phyloP scores from a whole-genome alignment of 2,797 vertebrate species.

The Myotis planiceps region DNA sequence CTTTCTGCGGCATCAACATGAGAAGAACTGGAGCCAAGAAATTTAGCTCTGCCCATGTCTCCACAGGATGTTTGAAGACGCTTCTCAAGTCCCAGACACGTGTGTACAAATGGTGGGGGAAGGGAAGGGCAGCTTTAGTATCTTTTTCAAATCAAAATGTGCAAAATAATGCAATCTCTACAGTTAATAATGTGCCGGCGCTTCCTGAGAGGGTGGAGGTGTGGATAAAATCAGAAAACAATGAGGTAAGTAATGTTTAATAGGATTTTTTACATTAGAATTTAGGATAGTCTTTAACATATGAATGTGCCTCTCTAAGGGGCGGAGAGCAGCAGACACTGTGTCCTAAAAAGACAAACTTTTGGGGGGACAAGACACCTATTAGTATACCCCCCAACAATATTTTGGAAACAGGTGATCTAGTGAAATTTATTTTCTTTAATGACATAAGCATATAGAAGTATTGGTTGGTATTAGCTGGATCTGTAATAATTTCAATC shows the following conservation, averaged over 20 bases:
- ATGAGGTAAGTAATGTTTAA: neutral
- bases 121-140: too few species aligned
- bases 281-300: constrained; percentile 6
- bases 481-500: neutral
- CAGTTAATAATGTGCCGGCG: neutral
- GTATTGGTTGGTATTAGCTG: neutral
- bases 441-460: neutral
- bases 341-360: neutral
- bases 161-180: neutral
- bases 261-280: neutral
- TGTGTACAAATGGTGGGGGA: neutral
- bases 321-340: neutral
- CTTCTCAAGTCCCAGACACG: neutral
- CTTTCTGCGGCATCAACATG: constrained; percentile 40
- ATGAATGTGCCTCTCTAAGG: neutral
- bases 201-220: neutral
- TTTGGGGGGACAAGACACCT: neutral
- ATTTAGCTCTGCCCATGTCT: neutral
- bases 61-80: neutral
- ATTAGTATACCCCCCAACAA: neutral
- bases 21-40: neutral
- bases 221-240: neutral
- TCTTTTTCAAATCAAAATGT: neutral
- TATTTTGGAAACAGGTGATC: neutral
- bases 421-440: neutral